These are phyloP conservation scores for Hermetia illucens DNA, from an alignment of 1,140 invertebrate species.

Conservation along the genomic window DNA sequence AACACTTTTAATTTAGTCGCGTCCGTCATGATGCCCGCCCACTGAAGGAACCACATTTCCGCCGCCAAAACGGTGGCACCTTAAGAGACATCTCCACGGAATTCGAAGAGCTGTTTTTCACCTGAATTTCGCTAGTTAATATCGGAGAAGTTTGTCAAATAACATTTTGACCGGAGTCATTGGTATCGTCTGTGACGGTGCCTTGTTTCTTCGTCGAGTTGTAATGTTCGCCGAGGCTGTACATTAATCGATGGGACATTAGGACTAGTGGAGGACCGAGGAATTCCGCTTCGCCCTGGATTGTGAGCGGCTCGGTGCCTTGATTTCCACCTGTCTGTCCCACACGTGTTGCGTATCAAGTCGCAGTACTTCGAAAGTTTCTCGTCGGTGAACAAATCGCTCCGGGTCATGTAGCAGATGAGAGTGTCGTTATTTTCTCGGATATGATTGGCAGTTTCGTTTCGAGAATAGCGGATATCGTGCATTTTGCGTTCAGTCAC, in stretches of 20 bases:
- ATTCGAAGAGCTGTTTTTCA: no score
- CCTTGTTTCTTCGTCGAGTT: constrained; percentile 50
- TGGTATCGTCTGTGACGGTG: neutral
- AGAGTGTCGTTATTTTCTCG: constrained; percentile 61
- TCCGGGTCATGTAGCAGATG: constrained; percentile 66
- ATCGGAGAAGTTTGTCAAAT: no score
- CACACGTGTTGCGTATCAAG: constrained; percentile 64
- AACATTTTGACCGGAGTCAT: neutral
- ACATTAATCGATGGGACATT: constrained; percentile 77
- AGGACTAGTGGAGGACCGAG: constrained; percentile 44
- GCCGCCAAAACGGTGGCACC: no score
- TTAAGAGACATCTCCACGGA: no score
- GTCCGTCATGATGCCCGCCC: no score
- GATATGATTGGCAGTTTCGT: constrained; percentile 55
- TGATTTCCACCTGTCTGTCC: constrained; percentile 89
- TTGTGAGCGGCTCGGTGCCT: constrained; percentile 53
- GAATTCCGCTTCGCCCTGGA: constrained; percentile 53
- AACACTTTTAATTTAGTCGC: no score
- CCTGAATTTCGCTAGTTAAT: no score
- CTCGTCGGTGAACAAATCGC: constrained; percentile 49
- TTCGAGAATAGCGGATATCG: constrained; percentile 45
- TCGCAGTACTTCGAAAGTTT: constrained; percentile 73
- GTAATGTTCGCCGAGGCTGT: constrained; percentile 81
- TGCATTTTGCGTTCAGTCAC: constrained; percentile 24
- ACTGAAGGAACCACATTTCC: no score